Base-by-base conservation (phyloP, 2,113 vertebrate genomes). In the Condylura cristata region DNA sequence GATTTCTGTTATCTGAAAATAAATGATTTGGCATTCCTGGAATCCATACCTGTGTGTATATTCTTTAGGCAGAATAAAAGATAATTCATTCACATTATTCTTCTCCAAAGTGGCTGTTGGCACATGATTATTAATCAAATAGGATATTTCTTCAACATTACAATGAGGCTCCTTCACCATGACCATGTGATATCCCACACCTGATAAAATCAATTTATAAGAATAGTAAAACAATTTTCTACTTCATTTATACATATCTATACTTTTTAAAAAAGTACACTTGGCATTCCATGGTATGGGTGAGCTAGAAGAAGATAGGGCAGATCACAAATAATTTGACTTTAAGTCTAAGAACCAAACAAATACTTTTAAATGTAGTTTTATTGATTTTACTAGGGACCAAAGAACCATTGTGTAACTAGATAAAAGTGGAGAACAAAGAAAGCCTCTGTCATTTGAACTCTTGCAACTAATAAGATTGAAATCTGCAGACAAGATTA, bases 101-200 rank as follows among this genome's bases (percentile, higher is more conserved):
- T 99, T 99, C 98, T 99, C 99, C 96, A 99, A 85, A 13, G 97
- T 98, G 96, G 99, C 99, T 0, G 98, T 98, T 26, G 99, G 99
- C 92, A 99, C 99, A 0, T 99, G 99, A 94, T 99, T 97, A 97
- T 98, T 98, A 94, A 99, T 98, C 80, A 99, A 98, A 61, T 98
- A 98, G 32, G 98, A 99, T 98, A 99, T 99, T 97, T 99, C 99
- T 0, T 98, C 98, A 68, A 99, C 98, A 58, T 99, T 98, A 94
- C 99, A 99, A 80, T 99, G 97, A 6, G 98, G 98, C 24, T 99
- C 98, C 96, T 99, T 99, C 61, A 99, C 99, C 75, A 99, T 99
- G 97, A 99, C 98, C 99, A 99, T 99, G 97, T 99, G 99, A 97
- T 99, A 99, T 48, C 99, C 99, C 32, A 99, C 99, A 95, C 99